Base-by-base conservation (phyloP, 2,888 invertebrate species). In the Sycophila texana region DNA sequence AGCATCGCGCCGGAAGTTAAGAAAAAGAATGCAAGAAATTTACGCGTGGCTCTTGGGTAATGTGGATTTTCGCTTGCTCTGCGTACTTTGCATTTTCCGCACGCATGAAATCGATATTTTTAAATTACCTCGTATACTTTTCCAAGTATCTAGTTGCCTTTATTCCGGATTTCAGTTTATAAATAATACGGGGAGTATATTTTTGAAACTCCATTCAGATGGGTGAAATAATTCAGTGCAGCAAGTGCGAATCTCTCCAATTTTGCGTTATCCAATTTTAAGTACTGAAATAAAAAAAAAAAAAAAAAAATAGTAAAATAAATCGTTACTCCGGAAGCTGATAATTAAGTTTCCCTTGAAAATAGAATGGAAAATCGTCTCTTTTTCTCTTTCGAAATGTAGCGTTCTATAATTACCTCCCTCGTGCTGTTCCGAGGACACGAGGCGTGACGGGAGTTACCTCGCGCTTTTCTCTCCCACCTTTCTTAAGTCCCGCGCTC, bases 1-100 rank as follows among this genome's bases (percentile, higher is more conserved):
- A 10, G 20, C 20, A 58, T 30, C 26, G 55, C 39, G 20, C 1
- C 65, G 13, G 22, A 39, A 65, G 47, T 47, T 13, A 10, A 58
- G 70, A 53, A 61, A 61, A 63, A 61, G 61, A 61, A 73, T 51
- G 22, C 53, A 13, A 20, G 53, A 4, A 65, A 20, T 65, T 66
- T 58, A 13, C 22, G 12, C 30, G 26, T 39, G 7, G 65, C 30
- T 22, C 57, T 22, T 66, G 66, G 66, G 26, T 30, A 18, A 26
- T 26, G 26, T 60, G 13, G 22, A 7, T 10, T 22, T 22, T 22
- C 22, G 22, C 16, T 60, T 26, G 14, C 60, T 14, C 1, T 14
- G 60, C 3, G 22, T 51, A 10, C 51, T 16, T 47, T 66, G 51
- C 51, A 10, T 66, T 51, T 22, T 20, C 22, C 18, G n/a, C 22